phyloP scores from a whole-genome alignment of 2,888 invertebrate genomes.

The Lasioglossum oenotherae region DNA sequence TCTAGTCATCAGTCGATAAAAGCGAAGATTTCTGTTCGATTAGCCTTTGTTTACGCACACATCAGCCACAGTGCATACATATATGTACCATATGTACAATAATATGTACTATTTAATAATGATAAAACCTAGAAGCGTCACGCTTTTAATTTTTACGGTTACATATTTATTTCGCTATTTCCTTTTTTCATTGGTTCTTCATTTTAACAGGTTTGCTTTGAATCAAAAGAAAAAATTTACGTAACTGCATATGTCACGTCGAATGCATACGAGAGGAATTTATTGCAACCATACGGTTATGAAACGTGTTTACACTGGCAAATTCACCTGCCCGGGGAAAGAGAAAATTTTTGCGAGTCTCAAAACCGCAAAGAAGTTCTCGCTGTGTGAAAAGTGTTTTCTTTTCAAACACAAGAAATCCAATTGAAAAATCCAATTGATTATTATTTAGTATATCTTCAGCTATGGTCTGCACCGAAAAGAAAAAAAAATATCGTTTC shows the following conservation, averaged over 20 bases:
- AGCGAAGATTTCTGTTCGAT: too few species aligned
- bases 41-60: too few species aligned
- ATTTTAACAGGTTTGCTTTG: background rate
- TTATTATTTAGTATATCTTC: too few species aligned
- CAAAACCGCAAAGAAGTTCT: background rate
- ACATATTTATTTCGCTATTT: background rate
- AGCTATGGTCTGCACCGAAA: too few species aligned
- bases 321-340: slow-evolving; percentile 1
- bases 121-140: background rate
- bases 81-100: too few species aligned
- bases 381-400: background rate
- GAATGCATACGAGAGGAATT: slow-evolving; percentile 11
- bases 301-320: slow-evolving; percentile 22
- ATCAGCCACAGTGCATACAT: too few species aligned
- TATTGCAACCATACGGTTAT: slow-evolving; percentile 18
- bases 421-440: background rate
- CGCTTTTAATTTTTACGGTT: background rate
- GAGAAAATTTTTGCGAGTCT: background rate
- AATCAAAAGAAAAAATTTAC: slow-evolving; percentile 6
- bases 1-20: too few species aligned
- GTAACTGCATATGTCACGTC: background rate
- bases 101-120: too few species aligned
- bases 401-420: background rate
- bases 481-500: too few species aligned
- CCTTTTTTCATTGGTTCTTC: background rate